Evolutionary conservation across 2,797 vertebrate species (phyloP), one percentile per base, ranked within the genome.

Genomic region (Sternotherus odoratus): DNA sequence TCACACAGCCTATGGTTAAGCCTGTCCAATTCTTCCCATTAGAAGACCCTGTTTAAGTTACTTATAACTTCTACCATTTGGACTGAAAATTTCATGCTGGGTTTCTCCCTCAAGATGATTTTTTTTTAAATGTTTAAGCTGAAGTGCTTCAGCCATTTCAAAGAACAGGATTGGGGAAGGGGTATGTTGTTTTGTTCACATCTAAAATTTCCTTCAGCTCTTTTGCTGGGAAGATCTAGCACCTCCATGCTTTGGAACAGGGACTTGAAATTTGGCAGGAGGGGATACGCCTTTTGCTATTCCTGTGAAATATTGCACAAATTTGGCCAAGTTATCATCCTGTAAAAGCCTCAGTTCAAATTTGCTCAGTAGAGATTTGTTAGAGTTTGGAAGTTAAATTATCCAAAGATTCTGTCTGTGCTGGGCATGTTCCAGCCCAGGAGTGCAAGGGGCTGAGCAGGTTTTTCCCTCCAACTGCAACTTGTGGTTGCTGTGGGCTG

Each of bases 251-350:
- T 66, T 66, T 66, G n/a, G 63, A 69, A 69, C 8, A 39, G 36
- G 19, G n/a, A 49, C 5, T 77, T 77, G 13, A 82, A 3, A 39
- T 74, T 33, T 86, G n/a, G 5, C 50, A 81, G 30, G 88, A 30
- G 15, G 21, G 19, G 48, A 48, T 26, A 36, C 1, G 56, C 9
- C 50, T 85, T 93, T 93, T 87, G 11, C 48, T 77, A 1, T 79
- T 91, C 33, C n/a, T 93, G 82, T 53, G 56, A 43, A 77, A 54
- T 8, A 54, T 39, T 13, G 36, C 36, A 46, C 78, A 28, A n/a
- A 46, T 88, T 89, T 60, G 53, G 72, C 56, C 28, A 74, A 84
- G 74, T 21, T 39, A 69, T 75, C 78, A 82, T 60, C 49, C 33
- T 60, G 3, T 69, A 86, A 83, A 75, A 3, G 0, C 30, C 39